Conservation (phyloP, 2,113 vertebrate species). For the Sylvilagus bachmani region DNA sequence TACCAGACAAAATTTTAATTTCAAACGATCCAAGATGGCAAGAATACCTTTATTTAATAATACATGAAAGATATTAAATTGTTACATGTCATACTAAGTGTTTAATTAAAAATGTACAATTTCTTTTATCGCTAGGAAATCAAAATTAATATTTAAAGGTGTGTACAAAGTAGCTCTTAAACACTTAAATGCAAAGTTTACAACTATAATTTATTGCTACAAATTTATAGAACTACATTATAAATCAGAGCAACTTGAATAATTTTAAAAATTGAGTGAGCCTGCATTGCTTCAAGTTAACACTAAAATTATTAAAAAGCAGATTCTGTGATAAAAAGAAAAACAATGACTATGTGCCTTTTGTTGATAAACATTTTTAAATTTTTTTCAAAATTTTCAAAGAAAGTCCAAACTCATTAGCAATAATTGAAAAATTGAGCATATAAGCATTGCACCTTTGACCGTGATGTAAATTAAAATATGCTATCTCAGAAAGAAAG, state of each 20-base stretch:
- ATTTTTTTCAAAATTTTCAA: background rate
- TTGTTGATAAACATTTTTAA: background rate
- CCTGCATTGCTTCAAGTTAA: background rate
- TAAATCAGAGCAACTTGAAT: background rate
- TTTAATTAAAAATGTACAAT: slow-evolving; percentile 30
- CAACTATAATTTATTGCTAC: background rate
- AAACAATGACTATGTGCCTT: background rate
- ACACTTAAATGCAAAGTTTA: background rate
- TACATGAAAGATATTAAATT: slow-evolving; percentile 38
- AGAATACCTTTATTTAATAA: slow-evolving; percentile 49
- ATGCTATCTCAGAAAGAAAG: too few relatives aligned
- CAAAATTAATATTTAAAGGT: slow-evolving; percentile 15
- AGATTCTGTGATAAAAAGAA: background rate
- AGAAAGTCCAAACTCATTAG: background rate
- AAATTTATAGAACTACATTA: background rate
- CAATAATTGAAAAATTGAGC: background rate
- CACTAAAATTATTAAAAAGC: background rate
- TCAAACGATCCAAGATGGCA: background rate
- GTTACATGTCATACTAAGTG: slow-evolving; percentile 17
- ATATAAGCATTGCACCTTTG: too few relatives aligned
- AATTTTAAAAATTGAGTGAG: background rate
- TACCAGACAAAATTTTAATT: slow-evolving; percentile 27
- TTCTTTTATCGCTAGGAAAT: slow-evolving; percentile 8
- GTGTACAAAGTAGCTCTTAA: background rate
- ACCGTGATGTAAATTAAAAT: too few relatives aligned